Conservation (phyloP, 1,140 invertebrate genomes). For the Trichomalopsis sarcophagae region DNA sequence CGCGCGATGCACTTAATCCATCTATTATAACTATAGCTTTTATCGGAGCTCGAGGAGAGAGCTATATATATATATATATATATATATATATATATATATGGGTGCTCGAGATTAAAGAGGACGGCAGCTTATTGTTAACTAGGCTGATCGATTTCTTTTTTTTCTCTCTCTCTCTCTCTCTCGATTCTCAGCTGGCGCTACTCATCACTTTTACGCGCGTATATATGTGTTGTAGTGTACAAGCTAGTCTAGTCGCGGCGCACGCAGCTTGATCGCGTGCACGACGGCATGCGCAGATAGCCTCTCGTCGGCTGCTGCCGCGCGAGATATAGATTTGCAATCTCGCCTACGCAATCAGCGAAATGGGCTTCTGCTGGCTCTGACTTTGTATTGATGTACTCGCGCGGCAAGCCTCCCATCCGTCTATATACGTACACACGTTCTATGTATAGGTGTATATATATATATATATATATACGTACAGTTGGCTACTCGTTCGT, state of each 20-base stretch:
- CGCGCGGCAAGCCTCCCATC: neutral
- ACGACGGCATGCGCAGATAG: neutral
- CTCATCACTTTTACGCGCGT: neutral
- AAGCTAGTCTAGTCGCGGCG: neutral
- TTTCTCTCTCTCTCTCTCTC: too few species aligned
- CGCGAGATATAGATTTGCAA: slow-evolving; percentile 15
- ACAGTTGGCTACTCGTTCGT: too few species aligned
- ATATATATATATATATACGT: too few species aligned
- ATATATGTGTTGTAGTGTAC: too few species aligned
- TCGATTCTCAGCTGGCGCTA: too few species aligned
- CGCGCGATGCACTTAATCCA: neutral
- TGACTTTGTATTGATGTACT: slow-evolving; percentile 4
- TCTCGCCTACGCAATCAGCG: slow-evolving; percentile 22
- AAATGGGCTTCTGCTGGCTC: slow-evolving; percentile 4
- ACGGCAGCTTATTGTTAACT: neutral
- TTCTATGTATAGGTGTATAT: too few species aligned
- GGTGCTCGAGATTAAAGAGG: neutral
- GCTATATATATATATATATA: too few species aligned
- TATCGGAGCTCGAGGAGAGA: too few species aligned
- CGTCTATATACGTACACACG: neutral
- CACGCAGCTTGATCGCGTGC: neutral
- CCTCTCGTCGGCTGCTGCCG: too few species aligned
- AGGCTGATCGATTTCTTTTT: neutral
- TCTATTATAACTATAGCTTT: neutral
- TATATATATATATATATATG: too few species aligned